A percentile compares a stretch with the other conserved stretches of the same genome.
Conservation (phyloP, 2,113 vertebrate genomes). For the Pelecanus crispus region DNA sequence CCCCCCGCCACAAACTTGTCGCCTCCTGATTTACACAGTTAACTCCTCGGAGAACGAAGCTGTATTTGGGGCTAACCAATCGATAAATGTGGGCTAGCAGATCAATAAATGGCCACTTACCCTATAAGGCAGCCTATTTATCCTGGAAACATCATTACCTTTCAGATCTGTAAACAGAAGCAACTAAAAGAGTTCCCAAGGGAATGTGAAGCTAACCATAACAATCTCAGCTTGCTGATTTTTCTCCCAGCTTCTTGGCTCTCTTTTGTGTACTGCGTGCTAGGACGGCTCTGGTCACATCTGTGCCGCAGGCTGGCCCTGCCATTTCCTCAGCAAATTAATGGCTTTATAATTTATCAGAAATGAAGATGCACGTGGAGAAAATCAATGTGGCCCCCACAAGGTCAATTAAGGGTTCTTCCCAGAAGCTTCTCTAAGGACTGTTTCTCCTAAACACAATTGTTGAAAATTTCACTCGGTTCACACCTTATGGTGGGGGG, state of each 20-base stretch:
- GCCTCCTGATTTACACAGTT: conserved; percentile 76
- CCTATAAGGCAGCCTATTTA: conserved; percentile 81
- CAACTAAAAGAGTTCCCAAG: conserved; percentile 81
- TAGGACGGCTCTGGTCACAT: conserved; percentile 89
- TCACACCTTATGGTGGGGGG: neutral
- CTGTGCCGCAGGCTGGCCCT: conserved; percentile 90
- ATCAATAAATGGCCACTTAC: conserved; percentile 82
- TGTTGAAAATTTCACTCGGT: conserved; percentile 27
- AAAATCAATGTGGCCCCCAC: conserved; percentile 93
- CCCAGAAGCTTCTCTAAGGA: conserved; percentile 75
- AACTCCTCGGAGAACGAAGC: conserved; percentile 64
- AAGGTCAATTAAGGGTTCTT: conserved; percentile 95
- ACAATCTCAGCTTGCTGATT: conserved; percentile 87
- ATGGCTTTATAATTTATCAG: conserved; percentile 99
- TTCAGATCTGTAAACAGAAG: conserved; percentile 90
- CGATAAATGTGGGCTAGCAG: conserved; percentile 69
- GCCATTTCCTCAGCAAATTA: conserved; percentile 99
- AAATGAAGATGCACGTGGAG: conserved; percentile 94
- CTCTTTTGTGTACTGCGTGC: conserved; percentile 81
- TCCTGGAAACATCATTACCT: conserved; percentile 82
- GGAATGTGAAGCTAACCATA: conserved; percentile 87
- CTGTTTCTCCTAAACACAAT: conserved; percentile 66
- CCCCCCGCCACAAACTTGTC: neutral
- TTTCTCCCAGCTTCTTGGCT: conserved; percentile 80
- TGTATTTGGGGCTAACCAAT: conserved; percentile 72